phyloP scores from a whole-genome alignment of 1,140 invertebrate species.

The Aphaenogaster ashmeadi region DNA sequence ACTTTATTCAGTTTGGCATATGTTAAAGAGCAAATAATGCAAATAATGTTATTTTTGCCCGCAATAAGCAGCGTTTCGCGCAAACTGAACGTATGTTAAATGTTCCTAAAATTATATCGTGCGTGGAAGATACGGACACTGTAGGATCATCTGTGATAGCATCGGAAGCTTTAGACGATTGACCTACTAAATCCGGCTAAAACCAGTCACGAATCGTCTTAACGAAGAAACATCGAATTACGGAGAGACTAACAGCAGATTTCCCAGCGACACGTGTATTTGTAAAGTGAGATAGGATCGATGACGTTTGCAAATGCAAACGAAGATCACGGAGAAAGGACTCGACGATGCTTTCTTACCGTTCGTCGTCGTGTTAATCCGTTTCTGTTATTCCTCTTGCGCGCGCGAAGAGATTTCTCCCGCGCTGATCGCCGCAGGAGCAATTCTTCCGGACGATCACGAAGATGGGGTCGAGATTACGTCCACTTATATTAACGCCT shows the following conservation, averaged over 20 bases:
- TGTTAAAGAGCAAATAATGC: neutral
- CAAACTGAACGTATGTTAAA: neutral
- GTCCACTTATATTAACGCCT: conserved; percentile 35
- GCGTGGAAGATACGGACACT: neutral
- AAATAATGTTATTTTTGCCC: neutral
- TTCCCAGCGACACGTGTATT: neutral
- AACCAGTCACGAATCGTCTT: neutral
- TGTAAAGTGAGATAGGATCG: neutral
- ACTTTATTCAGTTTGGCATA: neutral
- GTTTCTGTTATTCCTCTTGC: conserved; percentile 9
- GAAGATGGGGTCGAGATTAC: conserved; percentile 37
- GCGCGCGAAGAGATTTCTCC: conserved; percentile 26
- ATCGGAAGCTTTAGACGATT: neutral
- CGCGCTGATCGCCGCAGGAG: conserved; percentile 10
- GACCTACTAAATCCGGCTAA: neutral
- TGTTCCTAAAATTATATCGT: neutral
- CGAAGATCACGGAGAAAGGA: neutral
- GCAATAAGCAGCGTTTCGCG: neutral
- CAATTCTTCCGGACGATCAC: conserved; percentile 35
- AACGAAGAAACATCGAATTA: conserved; percentile 13
- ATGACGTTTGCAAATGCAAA: neutral
- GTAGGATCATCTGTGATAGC: neutral
- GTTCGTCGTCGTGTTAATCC: neutral
- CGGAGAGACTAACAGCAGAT: neutral
- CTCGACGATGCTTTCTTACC: neutral